Base-by-base conservation (phyloP, 2,888 invertebrate genomes). In the Eupeodes latifasciatus region DNA sequence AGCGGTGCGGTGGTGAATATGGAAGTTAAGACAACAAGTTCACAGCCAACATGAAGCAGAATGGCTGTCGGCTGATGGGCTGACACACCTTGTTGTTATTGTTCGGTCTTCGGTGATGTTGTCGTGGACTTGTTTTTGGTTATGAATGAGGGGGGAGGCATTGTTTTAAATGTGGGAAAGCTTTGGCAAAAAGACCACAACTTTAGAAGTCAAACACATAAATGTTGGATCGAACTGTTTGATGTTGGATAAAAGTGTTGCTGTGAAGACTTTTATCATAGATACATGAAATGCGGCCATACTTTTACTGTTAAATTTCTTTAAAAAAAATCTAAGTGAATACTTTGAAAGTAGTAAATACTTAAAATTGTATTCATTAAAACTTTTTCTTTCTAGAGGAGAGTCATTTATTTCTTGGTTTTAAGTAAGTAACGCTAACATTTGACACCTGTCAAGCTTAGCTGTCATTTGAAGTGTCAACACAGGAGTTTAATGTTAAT, bases 1-100 rank as follows among this genome's bases (percentile, higher is more conserved):
- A 55, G 27, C 34, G 19, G 44, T 51, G 66, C 19, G 44, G 27
- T 44, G 19, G 44, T 51, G 66, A 66, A 67, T 12, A 27, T 81
- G 44, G 53, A 53, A 72, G 19, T 34, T 16, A 66, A 79, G 34
- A 79, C 71, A 87, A 87, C 86, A 64, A 77, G 86, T 86, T 78
- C 55, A 67, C 69, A 62, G 59, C 81, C 51, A 85, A 77, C 85
- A 85, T 59, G 44, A 44, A 14, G 16, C 53, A 76, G 34, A 74
- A 72, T 40, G 36, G 16, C 44, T 59, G 47, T 4, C 27, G 47
- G 53, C 44, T 59, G 47, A 10, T 55, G 47, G 53, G 40, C 61
- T 77, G 81, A 67, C 81, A 85, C 85, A 85, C 85, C 77, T 81
- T 77, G 85, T 49, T 7, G 59, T 12, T 19, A 6, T 53, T 11